Evolutionary conservation across 2,888 invertebrate species (phyloP).

Genomic region (Microplitis deprimator): DNA sequence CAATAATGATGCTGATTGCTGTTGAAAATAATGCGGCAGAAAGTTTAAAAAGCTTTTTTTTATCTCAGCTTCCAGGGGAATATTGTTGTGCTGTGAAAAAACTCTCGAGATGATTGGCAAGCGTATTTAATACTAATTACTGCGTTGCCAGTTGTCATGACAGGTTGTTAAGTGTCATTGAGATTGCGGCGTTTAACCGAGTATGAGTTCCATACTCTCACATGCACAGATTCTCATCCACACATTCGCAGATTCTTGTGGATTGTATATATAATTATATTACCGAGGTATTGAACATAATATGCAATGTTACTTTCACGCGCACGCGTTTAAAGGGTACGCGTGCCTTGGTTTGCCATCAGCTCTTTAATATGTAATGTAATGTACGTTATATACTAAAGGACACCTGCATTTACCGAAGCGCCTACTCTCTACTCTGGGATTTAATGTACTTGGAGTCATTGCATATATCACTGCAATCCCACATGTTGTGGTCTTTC

Average conservation of each 20-base stretch:
- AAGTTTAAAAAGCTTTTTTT: conserved; percentile 25
- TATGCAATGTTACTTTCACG: conserved; percentile 49
- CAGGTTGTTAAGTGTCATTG: conserved; percentile 42
- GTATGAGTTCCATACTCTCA: background rate
- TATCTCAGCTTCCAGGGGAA: conserved; percentile 38
- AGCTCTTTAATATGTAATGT: conserved; percentile 11
- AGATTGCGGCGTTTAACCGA: conserved; percentile 4
- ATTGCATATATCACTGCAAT: conserved; percentile 28
- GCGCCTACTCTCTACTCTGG: conserved; percentile 50
- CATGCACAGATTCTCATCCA: background rate
- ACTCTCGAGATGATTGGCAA: conserved; percentile 54
- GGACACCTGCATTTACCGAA: conserved; percentile 50
- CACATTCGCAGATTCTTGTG: background rate
- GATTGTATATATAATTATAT: background rate
- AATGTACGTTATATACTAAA: background rate
- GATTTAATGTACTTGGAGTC: conserved; percentile 51
- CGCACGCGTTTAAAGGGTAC: conserved; percentile 45
- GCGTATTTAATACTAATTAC: conserved; percentile 62
- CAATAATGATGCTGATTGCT: background rate
- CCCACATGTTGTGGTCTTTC: background rate
- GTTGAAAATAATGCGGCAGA: conserved; percentile 32
- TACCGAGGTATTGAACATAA: conserved; percentile 1
- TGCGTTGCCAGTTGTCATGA: conserved; percentile 47
- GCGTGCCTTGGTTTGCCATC: conserved; percentile 40
- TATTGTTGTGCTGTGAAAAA: conserved; percentile 8